Percentiles rank a stretch among this genome's conserved stretches.
These are phyloP conservation scores for Macroglossus sobrinus DNA, from an alignment of 2,113 vertebrate species.

Conservation along the genomic window DNA sequence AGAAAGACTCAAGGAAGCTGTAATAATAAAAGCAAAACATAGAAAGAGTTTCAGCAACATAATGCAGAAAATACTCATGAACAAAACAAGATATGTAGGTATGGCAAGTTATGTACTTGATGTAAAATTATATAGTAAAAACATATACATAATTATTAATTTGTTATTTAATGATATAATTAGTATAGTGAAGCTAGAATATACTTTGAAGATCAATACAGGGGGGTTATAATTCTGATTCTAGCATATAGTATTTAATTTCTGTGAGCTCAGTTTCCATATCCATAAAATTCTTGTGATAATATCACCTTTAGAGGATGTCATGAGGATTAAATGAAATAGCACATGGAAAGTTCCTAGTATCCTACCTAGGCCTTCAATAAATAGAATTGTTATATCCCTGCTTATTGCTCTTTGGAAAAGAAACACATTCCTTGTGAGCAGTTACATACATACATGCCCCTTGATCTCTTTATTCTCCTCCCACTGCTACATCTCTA, in stretches of 20 bases:
- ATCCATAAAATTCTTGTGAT: not conserved
- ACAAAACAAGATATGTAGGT: not conserved
- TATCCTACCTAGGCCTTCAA: not conserved
- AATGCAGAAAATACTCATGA: not conserved
- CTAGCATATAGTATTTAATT: not conserved
- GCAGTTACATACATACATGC: not conserved
- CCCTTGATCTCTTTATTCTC: not conserved
- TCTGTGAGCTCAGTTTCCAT: not conserved
- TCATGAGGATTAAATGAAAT: not conserved
- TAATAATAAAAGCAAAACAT: not conserved
- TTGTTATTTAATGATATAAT: slow-evolving; percentile 4
- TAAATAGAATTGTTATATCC: not conserved
- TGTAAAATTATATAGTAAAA: not conserved
- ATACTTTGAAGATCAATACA: not conserved
- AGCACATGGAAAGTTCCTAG: not conserved
- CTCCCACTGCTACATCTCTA: not conserved
- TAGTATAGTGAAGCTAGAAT: not conserved
- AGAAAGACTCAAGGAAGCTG: not conserved
- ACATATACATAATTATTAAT: not conserved
- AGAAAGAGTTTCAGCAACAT: not conserved
- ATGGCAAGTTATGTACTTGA: not conserved
- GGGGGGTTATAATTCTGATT: not conserved
- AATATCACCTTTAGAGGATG: not conserved
- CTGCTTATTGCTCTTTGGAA: not conserved
- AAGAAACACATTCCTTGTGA: not conserved